Percentiles rank a stretch among this genome's conserved stretches.
Evolutionary conservation across 2,113 vertebrate species (phyloP).

Genomic region (Callionymus lyra): DNA sequence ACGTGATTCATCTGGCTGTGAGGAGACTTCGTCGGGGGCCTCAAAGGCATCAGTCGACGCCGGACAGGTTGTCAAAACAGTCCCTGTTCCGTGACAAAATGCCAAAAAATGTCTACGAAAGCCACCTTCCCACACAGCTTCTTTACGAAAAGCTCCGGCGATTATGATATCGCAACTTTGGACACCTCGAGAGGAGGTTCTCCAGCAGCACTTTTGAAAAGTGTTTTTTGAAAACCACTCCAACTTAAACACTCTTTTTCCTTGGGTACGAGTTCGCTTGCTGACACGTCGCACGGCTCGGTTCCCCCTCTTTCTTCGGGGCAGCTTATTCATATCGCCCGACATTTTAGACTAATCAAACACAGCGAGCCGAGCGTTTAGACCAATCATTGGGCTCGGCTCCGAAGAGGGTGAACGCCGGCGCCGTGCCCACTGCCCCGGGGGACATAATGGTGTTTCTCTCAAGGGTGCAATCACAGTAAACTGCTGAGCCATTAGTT

Average conservation of each 20-base stretch:
- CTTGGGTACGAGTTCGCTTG: constrained; percentile 20
- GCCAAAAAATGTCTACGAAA: not conserved
- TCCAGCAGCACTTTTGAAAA: too few species aligned
- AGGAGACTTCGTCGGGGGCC: constrained; percentile 29
- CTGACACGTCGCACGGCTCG: constrained; percentile 33
- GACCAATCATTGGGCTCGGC: constrained; percentile 26
- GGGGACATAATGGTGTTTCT: constrained; percentile 34
- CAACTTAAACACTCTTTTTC: too few species aligned
- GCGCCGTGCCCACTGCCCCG: constrained; percentile 9
- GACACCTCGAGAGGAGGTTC: too few species aligned
- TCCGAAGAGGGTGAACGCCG: constrained; percentile 11
- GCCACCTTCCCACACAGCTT: constrained; percentile 31
- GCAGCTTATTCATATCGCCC: constrained; percentile 47
- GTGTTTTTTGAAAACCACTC: too few species aligned
- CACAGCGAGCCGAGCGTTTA: constrained; percentile 45
- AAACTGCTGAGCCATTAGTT: constrained; percentile 50
- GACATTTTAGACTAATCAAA: constrained; percentile 58
- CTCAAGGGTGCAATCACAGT: constrained; percentile 43
- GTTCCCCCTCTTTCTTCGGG: constrained; percentile 28
- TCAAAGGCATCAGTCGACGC: constrained; percentile 40
- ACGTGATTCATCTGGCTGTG: constrained; percentile 44
- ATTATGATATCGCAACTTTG: too few species aligned
- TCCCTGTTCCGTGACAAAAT: too few species aligned
- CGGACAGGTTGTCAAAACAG: constrained; percentile 54
- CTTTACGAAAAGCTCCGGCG: constrained; percentile 2